Conservation (phyloP, 1,140 invertebrate species). For the Drosophila novamexicana region DNA sequence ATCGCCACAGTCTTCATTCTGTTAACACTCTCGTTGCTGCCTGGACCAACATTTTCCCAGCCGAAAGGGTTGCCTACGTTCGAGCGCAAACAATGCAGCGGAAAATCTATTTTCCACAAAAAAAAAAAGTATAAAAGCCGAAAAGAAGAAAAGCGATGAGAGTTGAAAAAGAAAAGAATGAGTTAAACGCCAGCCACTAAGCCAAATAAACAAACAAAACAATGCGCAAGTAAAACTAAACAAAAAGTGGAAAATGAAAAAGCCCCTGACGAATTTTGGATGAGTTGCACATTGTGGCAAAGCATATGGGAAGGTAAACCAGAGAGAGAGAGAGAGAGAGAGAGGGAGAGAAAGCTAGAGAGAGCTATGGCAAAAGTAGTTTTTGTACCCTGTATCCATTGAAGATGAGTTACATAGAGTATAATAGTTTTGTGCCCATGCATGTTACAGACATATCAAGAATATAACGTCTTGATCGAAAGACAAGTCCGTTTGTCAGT, state of each 20-base stretch:
- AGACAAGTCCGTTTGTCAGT: too few species aligned
- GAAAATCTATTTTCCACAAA: slow-evolving; percentile 64
- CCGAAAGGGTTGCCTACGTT: slow-evolving; percentile 61
- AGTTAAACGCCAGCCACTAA: slow-evolving; percentile 41
- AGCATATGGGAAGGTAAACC: background rate
- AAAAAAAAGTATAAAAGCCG: background rate
- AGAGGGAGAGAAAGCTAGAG: background rate
- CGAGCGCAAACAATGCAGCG: slow-evolving; percentile 41
- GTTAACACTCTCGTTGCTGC: slow-evolving; percentile 37
- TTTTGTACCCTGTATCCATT: background rate
- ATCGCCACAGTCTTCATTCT: slow-evolving; percentile 50
- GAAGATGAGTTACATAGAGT: too few species aligned
- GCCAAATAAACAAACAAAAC: slow-evolving; percentile 55
- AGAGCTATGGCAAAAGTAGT: background rate
- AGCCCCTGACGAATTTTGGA: slow-evolving; percentile 23
- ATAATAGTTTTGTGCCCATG: too few species aligned
- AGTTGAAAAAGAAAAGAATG: slow-evolving; percentile 1
- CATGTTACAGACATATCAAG: too few species aligned
- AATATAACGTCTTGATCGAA: too few species aligned
- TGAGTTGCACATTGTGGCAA: slow-evolving; percentile 8
- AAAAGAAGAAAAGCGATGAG: background rate
- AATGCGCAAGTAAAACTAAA: slow-evolving; percentile 42
- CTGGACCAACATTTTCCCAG: slow-evolving; percentile 63
- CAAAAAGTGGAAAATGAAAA: slow-evolving; percentile 24
- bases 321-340: background rate